Evolutionary conservation across 2,888 invertebrate genomes (phyloP).

Genomic region (Heliconius ismenius): DNA sequence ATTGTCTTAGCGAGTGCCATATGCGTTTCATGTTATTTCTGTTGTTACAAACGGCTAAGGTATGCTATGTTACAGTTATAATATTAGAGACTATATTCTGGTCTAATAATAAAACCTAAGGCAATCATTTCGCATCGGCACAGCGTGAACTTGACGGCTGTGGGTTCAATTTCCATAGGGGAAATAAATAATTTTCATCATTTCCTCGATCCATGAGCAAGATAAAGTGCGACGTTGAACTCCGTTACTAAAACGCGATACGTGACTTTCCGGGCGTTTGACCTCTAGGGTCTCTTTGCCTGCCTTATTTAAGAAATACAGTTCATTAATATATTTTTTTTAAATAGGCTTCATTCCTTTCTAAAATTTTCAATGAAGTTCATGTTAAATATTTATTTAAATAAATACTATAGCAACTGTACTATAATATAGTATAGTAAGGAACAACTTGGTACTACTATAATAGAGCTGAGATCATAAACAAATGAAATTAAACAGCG

Average conservation of each 20-base stretch:
- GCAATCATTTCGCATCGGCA: neutral
- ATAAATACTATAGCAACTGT: neutral
- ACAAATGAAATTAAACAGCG: slow-evolving; percentile 49
- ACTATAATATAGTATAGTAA: neutral
- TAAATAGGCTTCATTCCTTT: neutral
- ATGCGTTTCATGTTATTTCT: slow-evolving; percentile 16
- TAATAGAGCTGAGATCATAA: slow-evolving; percentile 41
- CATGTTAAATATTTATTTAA: neutral
- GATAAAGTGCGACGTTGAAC: neutral
- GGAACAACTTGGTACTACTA: neutral
- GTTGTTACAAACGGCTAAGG: slow-evolving; percentile 2
- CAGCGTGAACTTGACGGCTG: neutral
- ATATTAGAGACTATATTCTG: neutral
- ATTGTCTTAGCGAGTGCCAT: slow-evolving; percentile 9
- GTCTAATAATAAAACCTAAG: neutral
- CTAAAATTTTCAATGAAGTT: neutral
- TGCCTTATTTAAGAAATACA: neutral
- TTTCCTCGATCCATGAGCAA: neutral
- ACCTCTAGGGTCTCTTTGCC: neutral
- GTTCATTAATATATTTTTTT: no score
- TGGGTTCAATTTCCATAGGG: neutral
- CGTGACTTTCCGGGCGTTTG: no score
- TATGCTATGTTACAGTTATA: neutral
- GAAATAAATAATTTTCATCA: neutral
- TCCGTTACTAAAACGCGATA: no score